Base-by-base conservation (phyloP, 2,888 invertebrate species). In the Tinea pellionella region DNA sequence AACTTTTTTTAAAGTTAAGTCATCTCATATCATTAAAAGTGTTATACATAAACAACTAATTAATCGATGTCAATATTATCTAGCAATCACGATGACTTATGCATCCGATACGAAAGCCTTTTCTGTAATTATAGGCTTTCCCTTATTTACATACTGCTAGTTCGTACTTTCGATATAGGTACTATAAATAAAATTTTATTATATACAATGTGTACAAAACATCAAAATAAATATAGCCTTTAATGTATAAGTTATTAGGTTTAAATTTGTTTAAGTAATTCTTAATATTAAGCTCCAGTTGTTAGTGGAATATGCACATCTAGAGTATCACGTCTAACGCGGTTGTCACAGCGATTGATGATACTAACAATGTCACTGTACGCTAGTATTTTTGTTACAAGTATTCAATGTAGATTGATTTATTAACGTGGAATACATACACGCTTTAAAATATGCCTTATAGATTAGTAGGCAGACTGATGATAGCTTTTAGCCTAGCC, bases 111-210 rank as follows among this genome's bases (percentile, higher is more conserved):
- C 65, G 68, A 71, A 70, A 72, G 69, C 69, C 70, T 67, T 63
- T 63, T 61, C 61, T 61, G 68, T 75, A 74, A 77, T 75, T 75
- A 71, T 68, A 65, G 65, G 67, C 73, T 77, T 73, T 75, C 73
- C 69, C 72, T 74, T 71, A 75, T 77, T 77, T 74, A 76, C 71
- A 72, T 71, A 70, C 64, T 64, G 57, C 13, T n/a, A 55, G 51
- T 51, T 51, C 47, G 47, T 47, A 47, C 47, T 47, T 47, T 47
- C 47, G 47, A 47, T 47, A 47, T 47, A 47, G 47, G 47, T 47
- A 15, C 47, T n/a, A 37, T 9, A 37, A 6, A 9, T 9, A 2
- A 37, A 2, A 37, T n/a, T 6, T 37, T 37, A 2, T 37, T 6
- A 6, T 37, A 37, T n/a, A 37, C 37, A 12, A 37, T 37, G n/a